Percentiles rank a stretch among this genome's conserved stretches.
Conservation (phyloP, 2,113 vertebrate species). For the Campylorhamphus procurvoides region DNA sequence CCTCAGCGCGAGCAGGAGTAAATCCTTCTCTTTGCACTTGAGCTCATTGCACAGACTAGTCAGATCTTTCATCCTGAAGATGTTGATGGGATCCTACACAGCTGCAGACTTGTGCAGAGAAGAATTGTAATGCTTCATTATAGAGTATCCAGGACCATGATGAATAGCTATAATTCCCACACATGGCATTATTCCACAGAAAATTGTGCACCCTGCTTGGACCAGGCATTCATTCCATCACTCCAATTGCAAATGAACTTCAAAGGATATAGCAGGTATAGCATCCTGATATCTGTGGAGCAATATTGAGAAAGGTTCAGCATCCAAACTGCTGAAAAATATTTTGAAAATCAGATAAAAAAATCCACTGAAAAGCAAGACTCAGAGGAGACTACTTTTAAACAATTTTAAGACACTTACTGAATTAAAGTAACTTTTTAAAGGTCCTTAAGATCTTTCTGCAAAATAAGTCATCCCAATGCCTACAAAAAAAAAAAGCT, state of each 20-base stretch:
- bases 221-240: background rate
- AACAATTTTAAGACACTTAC: fast-evolving
- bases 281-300: background rate
- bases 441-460: background rate
- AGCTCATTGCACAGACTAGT: background rate
- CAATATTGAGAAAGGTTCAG: fast-evolving
- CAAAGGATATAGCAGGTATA: background rate
- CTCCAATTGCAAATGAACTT: background rate
- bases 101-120: background rate
- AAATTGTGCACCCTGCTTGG: background rate
- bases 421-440: background rate
- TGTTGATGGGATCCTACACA: background rate
- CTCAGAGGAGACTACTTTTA: background rate
- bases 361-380: background rate
- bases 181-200: background rate
- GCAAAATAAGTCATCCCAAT: fast-evolving
- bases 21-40: background rate
- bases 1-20: background rate
- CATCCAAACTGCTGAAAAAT: background rate
- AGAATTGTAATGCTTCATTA: background rate
- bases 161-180: background rate
- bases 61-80: background rate
- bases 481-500: background rate
- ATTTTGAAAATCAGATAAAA: background rate
- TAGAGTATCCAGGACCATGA: background rate